Conservation (phyloP, 2,113 vertebrate species). For the Ceyx cyanopectus region DNA sequence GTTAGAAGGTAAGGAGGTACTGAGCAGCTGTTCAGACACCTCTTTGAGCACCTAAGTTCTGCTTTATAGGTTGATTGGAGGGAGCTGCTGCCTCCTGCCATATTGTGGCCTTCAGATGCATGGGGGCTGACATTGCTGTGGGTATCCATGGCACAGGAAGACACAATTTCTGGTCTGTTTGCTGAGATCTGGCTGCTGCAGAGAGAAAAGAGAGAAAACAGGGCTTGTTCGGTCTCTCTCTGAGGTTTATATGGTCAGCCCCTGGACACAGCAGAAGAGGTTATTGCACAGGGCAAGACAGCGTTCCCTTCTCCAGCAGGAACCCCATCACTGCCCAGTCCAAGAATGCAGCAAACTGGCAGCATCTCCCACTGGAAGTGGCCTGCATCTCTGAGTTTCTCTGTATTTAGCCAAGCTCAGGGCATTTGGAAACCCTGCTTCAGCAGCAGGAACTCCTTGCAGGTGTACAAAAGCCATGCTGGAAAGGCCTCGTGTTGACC, state of each 20-base stretch:
- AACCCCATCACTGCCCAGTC: no score
- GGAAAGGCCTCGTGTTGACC: neutral
- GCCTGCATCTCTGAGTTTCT: neutral
- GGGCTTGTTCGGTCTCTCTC: neutral
- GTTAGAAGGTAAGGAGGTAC: neutral
- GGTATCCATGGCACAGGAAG: neutral
- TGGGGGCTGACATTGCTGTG: neutral
- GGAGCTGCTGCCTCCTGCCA: neutral
- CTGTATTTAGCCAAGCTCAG: neutral
- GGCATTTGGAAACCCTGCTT: neutral
- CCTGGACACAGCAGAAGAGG: neutral
- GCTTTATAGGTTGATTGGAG: neutral
- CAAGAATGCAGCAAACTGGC: neutral
- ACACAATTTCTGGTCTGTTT: neutral
- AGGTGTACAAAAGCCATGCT: accelerated
- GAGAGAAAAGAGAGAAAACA: neutral
- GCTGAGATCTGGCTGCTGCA: neutral
- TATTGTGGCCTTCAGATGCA: neutral
- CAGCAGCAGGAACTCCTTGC: neutral
- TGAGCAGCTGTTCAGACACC: neutral
- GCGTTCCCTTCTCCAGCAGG: neutral
- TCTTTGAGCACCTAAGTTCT: neutral
- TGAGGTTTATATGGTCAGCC: neutral
- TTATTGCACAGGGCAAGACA: neutral
- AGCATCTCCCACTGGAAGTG: neutral